Percentiles rank a stretch among this genome's conserved stretches.
Evolutionary conservation across 1,140 invertebrate species (phyloP).

Genomic region (Magallana gigas): DNA sequence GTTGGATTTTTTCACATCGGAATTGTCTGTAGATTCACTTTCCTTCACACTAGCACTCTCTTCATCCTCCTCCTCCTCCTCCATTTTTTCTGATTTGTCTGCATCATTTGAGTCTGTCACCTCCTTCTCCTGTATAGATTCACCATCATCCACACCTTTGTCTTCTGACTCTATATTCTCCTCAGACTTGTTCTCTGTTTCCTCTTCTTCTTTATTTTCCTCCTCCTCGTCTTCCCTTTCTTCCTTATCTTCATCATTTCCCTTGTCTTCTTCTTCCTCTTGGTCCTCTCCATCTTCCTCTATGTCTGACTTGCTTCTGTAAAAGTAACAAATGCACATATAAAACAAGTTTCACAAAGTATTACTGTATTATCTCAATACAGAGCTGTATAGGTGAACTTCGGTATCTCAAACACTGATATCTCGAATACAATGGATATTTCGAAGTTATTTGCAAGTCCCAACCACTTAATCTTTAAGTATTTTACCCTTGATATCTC

Average conservation of each 20-base stretch:
- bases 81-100: conserved; percentile 25
- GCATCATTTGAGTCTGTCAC: conserved; percentile 10
- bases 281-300: neutral
- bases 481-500: too few species aligned
- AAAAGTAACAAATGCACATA: neutral
- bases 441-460: too few species aligned
- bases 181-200: conserved; percentile 3
- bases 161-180: conserved; percentile 8
- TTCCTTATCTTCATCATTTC: too few species aligned
- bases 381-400: too few species aligned
- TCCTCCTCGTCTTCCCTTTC: neutral
- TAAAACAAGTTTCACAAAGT: too few species aligned
- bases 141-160: conserved; percentile 33
- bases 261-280: neutral
- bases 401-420: too few species aligned
- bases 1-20: conserved; percentile 27
- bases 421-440: too few species aligned
- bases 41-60: neutral
- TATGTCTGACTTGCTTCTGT: neutral
- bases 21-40: neutral
- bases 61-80: conserved; percentile 2
- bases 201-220: conserved; percentile 9
- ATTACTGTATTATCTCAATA: too few species aligned
- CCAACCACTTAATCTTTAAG: too few species aligned
- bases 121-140: neutral